Conservation (phyloP, 2,113 vertebrate genomes). For the Entelurus aequoreus region DNA sequence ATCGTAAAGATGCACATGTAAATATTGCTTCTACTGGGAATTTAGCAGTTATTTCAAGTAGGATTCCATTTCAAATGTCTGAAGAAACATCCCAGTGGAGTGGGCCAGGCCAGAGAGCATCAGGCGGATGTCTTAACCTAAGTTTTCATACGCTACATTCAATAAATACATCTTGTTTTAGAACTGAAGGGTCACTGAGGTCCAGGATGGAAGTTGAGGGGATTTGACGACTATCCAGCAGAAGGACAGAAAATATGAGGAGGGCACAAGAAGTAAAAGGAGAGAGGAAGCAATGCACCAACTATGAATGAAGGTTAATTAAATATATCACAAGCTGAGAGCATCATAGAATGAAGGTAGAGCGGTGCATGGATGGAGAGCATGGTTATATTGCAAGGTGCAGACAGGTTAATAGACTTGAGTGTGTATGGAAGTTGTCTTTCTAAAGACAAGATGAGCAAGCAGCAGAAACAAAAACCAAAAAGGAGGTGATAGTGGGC, state of each 20-base stretch:
- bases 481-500: slow-evolving; percentile 21
- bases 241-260: slow-evolving; percentile 61
- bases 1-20: neutral
- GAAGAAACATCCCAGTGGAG: slow-evolving; percentile 51
- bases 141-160: neutral
- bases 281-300: slow-evolving; percentile 60
- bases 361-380: slow-evolving; percentile 17
- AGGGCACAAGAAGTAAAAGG: slow-evolving; percentile 53
- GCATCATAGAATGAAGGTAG: slow-evolving; percentile 28
- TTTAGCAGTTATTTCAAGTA: neutral
- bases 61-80: neutral
- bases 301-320: slow-evolving; percentile 47
- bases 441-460: neutral
- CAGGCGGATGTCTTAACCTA: neutral
- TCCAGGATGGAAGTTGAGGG: slow-evolving; percentile 76
- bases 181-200: slow-evolving; percentile 39
- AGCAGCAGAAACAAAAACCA: slow-evolving; percentile 14
- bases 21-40: neutral
- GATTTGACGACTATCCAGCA: slow-evolving; percentile 72
- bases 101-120: slow-evolving; percentile 34
- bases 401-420: slow-evolving; percentile 33
- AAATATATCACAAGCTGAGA: slow-evolving; percentile 66
- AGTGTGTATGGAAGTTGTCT: neutral
- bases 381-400: slow-evolving; percentile 24
- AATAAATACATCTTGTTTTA: neutral